phyloP scores from a whole-genome alignment of 2,797 vertebrate species.

The Synanceia verrucosa region DNA sequence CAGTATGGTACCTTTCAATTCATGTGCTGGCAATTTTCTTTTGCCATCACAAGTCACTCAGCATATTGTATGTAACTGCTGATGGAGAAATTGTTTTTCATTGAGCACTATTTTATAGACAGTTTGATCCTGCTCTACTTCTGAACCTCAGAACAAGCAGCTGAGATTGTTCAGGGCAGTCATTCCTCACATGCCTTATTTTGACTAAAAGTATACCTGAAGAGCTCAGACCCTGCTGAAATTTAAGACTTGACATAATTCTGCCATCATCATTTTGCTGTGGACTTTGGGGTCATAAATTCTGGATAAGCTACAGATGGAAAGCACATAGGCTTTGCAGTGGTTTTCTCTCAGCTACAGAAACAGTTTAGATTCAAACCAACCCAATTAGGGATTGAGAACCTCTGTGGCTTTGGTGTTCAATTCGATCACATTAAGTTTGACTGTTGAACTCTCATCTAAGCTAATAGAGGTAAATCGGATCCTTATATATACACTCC shows the following conservation, averaged over 20 bases:
- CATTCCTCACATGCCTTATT: slow-evolving; percentile 29
- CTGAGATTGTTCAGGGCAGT: background rate
- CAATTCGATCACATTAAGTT: slow-evolving; percentile 31
- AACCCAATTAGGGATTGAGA: slow-evolving; percentile 42
- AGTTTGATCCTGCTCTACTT: background rate
- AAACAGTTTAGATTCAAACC: slow-evolving; percentile 44
- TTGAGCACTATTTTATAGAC: background rate
- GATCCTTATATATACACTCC: slow-evolving; percentile 28
- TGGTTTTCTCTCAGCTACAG: slow-evolving; percentile 24
- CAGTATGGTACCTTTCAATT: background rate
- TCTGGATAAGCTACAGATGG: background rate
- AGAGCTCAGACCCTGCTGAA: background rate
- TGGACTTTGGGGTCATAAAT: slow-evolving; percentile 17
- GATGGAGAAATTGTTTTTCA: background rate
- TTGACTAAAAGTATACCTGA: slow-evolving; percentile 16
- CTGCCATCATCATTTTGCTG: background rate
- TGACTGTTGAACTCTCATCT: slow-evolving; percentile 40
- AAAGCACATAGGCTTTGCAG: slow-evolving; percentile 29
- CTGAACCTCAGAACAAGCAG: slow-evolving; percentile 8
- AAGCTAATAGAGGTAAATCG: slow-evolving; percentile 47
- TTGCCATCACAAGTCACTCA: background rate
- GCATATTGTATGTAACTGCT: background rate
- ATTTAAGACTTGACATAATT: background rate
- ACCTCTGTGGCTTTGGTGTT: slow-evolving; percentile 49
- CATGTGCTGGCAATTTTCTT: background rate